Evolutionary conservation across 2,888 invertebrate species (phyloP).

Genomic region (Craniophora ligustri): DNA sequence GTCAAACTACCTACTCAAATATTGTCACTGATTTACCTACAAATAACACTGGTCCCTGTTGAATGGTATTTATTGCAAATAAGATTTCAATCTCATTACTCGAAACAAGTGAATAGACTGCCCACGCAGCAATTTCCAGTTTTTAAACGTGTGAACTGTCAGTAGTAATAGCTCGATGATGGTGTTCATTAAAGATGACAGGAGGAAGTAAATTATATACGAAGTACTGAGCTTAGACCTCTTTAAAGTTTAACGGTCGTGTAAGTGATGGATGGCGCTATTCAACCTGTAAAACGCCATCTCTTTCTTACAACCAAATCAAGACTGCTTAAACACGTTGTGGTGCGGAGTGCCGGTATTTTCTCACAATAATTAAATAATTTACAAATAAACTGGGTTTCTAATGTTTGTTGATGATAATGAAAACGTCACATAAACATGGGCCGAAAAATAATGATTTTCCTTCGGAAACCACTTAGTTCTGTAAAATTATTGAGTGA

Average conservation of each 20-base stretch:
- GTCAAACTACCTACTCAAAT: slow-evolving; percentile 26
- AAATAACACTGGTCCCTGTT: slow-evolving; percentile 37
- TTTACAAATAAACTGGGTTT: too few species aligned
- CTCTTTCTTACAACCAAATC: too few species aligned
- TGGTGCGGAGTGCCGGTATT: too few species aligned
- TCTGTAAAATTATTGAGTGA: too few species aligned
- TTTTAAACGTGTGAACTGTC: slow-evolving; percentile 54
- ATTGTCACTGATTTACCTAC: slow-evolving; percentile 34
- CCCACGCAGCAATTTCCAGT: slow-evolving; percentile 50
- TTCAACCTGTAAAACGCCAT: too few species aligned
- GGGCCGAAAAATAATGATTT: too few species aligned
- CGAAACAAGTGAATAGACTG: slow-evolving; percentile 44
- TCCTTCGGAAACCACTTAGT: too few species aligned
- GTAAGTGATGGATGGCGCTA: too few species aligned
- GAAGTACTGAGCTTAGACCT: slow-evolving; percentile 21
- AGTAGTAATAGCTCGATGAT: slow-evolving; percentile 40
- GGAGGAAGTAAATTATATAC: slow-evolving; percentile 37
- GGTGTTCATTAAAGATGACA: slow-evolving; percentile 50
- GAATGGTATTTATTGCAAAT: slow-evolving; percentile 45
- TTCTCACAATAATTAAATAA: too few species aligned
- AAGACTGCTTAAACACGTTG: too few species aligned
- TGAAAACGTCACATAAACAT: too few species aligned
- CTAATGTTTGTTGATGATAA: too few species aligned
- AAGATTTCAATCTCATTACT: slow-evolving; percentile 49
- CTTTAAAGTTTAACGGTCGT: slow-evolving; percentile 21